Evolutionary conservation across 1,140 invertebrate genomes (phyloP).

Genomic region (Arion vulgaris): DNA sequence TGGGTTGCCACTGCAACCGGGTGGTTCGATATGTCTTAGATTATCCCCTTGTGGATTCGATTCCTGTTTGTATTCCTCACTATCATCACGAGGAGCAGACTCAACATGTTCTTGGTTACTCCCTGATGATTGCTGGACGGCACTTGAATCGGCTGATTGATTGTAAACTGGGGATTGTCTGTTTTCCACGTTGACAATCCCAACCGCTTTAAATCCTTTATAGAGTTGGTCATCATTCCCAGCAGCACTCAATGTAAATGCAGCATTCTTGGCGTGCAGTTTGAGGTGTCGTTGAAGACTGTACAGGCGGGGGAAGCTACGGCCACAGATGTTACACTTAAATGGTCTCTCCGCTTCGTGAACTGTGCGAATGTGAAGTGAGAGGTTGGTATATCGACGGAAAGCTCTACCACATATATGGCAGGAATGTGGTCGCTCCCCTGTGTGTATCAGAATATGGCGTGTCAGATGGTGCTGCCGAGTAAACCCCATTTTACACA

Average conservation of each 20-base stretch:
- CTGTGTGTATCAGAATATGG: constrained; percentile 41
- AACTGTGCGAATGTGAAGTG: constrained; percentile 34
- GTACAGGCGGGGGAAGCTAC: constrained; percentile 34
- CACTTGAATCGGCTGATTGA: background rate
- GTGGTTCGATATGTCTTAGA: background rate
- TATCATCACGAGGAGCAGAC: background rate
- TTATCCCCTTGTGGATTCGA: background rate
- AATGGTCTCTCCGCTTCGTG: constrained; percentile 33
- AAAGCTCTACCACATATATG: constrained; percentile 37
- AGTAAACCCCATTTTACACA: constrained; percentile 36
- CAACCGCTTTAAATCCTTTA: constrained; percentile 9
- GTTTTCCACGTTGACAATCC: background rate
- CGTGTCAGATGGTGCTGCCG: constrained; percentile 24
- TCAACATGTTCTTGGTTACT: background rate
- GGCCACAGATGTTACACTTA: constrained; percentile 27
- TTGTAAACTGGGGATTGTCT: background rate
- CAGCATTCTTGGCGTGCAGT: constrained; percentile 22
- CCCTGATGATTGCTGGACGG: background rate
- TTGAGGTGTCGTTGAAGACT: constrained; percentile 35
- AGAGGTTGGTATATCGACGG: constrained; percentile 32
- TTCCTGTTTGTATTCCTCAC: background rate
- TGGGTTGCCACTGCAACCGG: background rate
- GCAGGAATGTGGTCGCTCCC: constrained; percentile 34
- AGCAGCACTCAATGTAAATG: background rate
- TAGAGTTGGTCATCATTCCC: background rate